Conservation (phyloP, 2,888 invertebrate genomes). For the Thecophora atra region DNA sequence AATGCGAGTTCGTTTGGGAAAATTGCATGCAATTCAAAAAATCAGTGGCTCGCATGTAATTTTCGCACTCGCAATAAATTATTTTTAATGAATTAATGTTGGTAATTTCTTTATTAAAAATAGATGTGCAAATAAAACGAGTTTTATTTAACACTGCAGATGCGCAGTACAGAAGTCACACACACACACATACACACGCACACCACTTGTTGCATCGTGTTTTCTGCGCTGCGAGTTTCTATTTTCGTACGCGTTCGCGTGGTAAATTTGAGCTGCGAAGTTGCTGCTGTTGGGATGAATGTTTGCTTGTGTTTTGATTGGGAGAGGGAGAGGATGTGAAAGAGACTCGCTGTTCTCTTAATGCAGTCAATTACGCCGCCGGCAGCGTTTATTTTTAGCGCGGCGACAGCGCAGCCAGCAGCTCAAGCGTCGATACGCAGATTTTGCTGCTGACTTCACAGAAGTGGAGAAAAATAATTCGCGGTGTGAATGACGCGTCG, state of each 20-base stretch:
- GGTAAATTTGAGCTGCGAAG: constrained; percentile 1
- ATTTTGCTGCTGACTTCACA: constrained; percentile 4
- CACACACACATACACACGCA: constrained; percentile 5
- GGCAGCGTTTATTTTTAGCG: constrained; percentile 31
- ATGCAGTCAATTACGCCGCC: constrained; percentile 30
- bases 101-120: constrained; percentile 33
- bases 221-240: neutral
- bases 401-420: neutral
- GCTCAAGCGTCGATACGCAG: neutral
- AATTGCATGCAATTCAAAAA: constrained; percentile 23
- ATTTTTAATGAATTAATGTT: constrained; percentile 34
- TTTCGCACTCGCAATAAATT: constrained; percentile 37
- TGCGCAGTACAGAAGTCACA: neutral
- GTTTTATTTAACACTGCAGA: neutral
- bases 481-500: neutral
- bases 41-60: constrained; percentile 21
- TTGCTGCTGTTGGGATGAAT: neutral
- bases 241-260: neutral
- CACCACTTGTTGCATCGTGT: constrained; percentile 18
- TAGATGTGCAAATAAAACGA: constrained; percentile 24
- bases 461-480: neutral
- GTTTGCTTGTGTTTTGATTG: neutral
- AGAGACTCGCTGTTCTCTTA: constrained; percentile 10
- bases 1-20: neutral
- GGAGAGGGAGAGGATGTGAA: neutral